phyloP scores from a whole-genome alignment of 2,888 invertebrate genomes.

The Criorhina ranunculi region DNA sequence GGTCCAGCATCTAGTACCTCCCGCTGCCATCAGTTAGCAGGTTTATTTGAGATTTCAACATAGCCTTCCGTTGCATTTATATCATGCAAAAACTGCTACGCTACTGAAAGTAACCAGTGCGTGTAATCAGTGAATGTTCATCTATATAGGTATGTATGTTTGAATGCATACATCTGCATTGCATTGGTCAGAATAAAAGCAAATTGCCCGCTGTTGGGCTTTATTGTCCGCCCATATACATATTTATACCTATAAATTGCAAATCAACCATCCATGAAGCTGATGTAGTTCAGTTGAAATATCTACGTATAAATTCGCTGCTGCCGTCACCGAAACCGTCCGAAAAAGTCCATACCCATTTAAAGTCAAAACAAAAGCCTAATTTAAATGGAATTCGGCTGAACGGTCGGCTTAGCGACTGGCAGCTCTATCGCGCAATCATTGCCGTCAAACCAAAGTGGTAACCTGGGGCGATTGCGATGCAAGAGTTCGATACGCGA shows the following conservation, averaged over 20 bases:
- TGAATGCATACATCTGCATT: conserved; percentile 5
- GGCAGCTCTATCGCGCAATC: conserved; percentile 37
- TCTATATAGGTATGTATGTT: conserved; percentile 18
- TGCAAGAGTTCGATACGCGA: conserved; percentile 21
- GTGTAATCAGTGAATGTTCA: conserved; percentile 52
- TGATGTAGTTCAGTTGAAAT: not conserved
- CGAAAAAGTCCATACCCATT: conserved; percentile 11
- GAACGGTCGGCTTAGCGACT: not conserved
- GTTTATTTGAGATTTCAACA: too few species aligned
- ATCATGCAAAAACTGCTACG: not conserved
- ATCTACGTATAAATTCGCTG: not conserved
- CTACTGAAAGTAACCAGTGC: conserved; percentile 48
- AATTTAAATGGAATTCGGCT: conserved; percentile 43
- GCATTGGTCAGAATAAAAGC: conserved; percentile 17
- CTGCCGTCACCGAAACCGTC: conserved; percentile 13
- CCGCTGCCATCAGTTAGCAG: too few species aligned
- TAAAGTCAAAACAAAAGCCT: conserved; percentile 35
- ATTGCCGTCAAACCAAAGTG: conserved; percentile 12
- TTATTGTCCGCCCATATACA: conserved; percentile 37
- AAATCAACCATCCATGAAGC: conserved; percentile 28
- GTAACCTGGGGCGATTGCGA: conserved; percentile 18
- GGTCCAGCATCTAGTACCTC: too few species aligned
- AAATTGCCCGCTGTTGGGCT: conserved; percentile 37
- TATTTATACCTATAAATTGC: conserved; percentile 8
- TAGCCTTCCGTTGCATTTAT: conserved; percentile 11